Conservation (phyloP, 2,113 vertebrate species). For the Camelus dromedarius region DNA sequence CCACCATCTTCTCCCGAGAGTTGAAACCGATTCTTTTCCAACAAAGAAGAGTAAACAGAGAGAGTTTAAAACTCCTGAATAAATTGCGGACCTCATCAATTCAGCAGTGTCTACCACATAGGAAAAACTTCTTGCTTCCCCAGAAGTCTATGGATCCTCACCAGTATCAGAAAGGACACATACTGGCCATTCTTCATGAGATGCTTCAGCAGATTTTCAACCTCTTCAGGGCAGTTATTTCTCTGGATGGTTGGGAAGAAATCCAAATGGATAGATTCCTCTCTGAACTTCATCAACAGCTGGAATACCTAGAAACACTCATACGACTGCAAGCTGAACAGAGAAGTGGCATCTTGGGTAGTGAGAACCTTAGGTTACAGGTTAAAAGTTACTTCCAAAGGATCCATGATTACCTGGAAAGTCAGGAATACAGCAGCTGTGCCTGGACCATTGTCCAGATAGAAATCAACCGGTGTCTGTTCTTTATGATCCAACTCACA, state of each 20-base stretch:
- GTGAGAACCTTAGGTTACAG: constrained; percentile 48
- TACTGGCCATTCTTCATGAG: constrained; percentile 65
- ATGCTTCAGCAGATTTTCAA: constrained; percentile 68
- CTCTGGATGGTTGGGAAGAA: constrained; percentile 32
- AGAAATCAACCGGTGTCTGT: constrained; percentile 63
- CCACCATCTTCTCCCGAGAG: neutral
- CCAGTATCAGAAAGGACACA: neutral
- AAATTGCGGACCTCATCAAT: neutral
- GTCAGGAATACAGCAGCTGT: constrained; percentile 63
- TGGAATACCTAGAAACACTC: constrained; percentile 6
- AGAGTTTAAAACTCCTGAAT: constrained; percentile 47
- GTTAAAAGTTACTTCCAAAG: constrained; percentile 73
- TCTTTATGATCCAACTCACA: constrained; percentile 61
- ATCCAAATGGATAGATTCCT: constrained; percentile 42
- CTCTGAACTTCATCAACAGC: constrained; percentile 57
- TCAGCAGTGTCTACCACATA: constrained; percentile 62
- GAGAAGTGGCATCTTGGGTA: neutral
- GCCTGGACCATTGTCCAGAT: constrained; percentile 61
- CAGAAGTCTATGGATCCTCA: neutral
- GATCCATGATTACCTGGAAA: constrained; percentile 64
- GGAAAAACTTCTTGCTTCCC: constrained; percentile 57
- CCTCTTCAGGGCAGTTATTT: constrained; percentile 54
- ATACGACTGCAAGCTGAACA: neutral
- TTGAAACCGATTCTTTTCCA: constrained; percentile 42
- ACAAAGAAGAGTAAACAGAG: constrained; percentile 53